These are phyloP conservation scores for Nasonia vitripennis DNA, from an alignment of 1,140 invertebrate genomes.

Conservation along the genomic window DNA sequence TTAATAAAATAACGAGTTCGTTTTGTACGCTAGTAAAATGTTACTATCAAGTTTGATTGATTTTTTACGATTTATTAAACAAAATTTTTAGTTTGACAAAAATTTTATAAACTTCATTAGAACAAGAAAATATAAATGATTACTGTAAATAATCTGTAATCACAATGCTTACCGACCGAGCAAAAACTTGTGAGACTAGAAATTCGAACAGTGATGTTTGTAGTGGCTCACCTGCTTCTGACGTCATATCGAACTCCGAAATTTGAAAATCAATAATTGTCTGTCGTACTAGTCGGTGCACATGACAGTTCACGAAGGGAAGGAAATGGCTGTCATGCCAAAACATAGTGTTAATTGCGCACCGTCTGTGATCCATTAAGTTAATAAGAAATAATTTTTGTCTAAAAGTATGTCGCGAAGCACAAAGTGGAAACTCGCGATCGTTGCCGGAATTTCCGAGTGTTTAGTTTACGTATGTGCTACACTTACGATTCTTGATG, in stretches of 20 bases:
- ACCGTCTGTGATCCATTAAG: conserved; percentile 57
- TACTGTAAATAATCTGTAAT: not conserved
- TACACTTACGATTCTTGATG: conserved; percentile 38
- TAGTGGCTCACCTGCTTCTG: conserved; percentile 55
- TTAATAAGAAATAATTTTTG: conserved; percentile 49
- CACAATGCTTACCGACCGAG: not conserved
- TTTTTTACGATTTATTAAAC: too few relatives aligned
- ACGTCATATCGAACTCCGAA: conserved; percentile 68
- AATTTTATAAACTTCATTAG: not conserved
- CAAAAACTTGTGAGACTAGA: not conserved
- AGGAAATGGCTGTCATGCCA: conserved; percentile 68
- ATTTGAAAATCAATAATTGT: conserved; percentile 72
- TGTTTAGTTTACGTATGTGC: conserved; percentile 71
- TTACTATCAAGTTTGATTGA: too few relatives aligned
- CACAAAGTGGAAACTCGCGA: conserved; percentile 69
- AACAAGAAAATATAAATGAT: not conserved
- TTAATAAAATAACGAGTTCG: not conserved
- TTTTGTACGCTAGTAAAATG: too few relatives aligned
- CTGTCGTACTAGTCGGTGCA: conserved; percentile 62
- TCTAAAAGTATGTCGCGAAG: conserved; percentile 64
- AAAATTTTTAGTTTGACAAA: too few relatives aligned
- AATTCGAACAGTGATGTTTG: conserved; percentile 14
- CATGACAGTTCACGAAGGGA: conserved; percentile 62
- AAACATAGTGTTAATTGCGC: conserved; percentile 61
- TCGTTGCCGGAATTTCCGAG: conserved; percentile 69